Percentiles rank a stretch among this genome's conserved stretches.
Evolutionary conservation across 1,140 invertebrate genomes (phyloP).

Genomic region (Scaptodrosophila lebanonensis): DNA sequence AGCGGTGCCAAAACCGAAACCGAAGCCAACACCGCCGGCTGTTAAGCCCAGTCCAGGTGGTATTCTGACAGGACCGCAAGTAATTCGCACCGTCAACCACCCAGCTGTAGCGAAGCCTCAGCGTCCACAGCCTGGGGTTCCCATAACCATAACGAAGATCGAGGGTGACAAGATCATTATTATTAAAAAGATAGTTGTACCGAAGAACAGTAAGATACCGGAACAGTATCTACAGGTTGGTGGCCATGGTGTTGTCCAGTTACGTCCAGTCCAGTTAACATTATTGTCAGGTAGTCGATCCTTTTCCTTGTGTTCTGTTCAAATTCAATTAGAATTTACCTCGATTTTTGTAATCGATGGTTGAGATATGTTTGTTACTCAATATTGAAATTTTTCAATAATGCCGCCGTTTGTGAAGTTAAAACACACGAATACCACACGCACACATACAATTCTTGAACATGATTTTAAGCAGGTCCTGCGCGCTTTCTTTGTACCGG

Average conservation of each 20-base stretch:
- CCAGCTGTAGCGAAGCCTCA: slow-evolving; percentile 44
- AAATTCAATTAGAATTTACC: slow-evolving; percentile 48
- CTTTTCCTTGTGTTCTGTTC: slow-evolving; percentile 25
- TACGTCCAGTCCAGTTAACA: slow-evolving; percentile 9
- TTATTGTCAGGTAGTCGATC: slow-evolving; percentile 6
- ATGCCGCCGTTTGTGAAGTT: too few relatives aligned
- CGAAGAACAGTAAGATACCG: slow-evolving; percentile 76
- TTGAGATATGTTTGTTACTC: too few relatives aligned
- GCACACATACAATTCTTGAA: slow-evolving; percentile 1
- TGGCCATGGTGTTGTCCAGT: slow-evolving; percentile 35
- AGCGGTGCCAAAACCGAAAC: slow-evolving; percentile 50
- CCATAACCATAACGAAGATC: slow-evolving; percentile 74
- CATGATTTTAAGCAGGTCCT: slow-evolving; percentile 17
- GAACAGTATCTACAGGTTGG: slow-evolving; percentile 76
- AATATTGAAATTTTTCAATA: too few relatives aligned
- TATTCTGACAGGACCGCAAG: slow-evolving; percentile 65
- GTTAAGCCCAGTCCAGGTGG: slow-evolving; percentile 57
- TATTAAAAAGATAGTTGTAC: slow-evolving; percentile 73
- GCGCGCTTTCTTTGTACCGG: slow-evolving; percentile 1
- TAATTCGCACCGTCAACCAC: slow-evolving; percentile 24
- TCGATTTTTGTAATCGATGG: too few relatives aligned
- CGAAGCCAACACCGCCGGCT: slow-evolving; percentile 53
- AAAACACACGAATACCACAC: neutral
- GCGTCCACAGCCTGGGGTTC: slow-evolving; percentile 55
- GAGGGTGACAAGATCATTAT: slow-evolving; percentile 77